Evolutionary conservation across 2,797 vertebrate genomes (phyloP).

Genomic region (Gallinago nigripennis): DNA sequence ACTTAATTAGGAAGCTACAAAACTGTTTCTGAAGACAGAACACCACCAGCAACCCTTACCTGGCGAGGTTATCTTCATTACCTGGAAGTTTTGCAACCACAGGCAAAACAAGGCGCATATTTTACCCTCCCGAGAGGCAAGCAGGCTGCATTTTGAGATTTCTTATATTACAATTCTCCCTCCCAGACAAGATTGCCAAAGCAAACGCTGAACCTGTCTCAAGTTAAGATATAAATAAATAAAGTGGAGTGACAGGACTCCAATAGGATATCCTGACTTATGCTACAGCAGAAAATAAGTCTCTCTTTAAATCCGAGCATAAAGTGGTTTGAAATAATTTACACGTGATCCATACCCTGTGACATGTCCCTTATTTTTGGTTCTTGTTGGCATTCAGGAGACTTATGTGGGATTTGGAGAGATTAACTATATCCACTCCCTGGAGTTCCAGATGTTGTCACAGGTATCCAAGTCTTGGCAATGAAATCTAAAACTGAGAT

Average conservation of each 20-base stretch:
- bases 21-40: slow-evolving; percentile 16
- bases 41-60: background rate
- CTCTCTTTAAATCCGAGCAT: slow-evolving; percentile 41
- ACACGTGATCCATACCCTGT: slow-evolving; percentile 12
- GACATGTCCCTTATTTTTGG: slow-evolving; percentile 23
- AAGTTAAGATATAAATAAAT: slow-evolving; percentile 67
- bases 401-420: background rate
- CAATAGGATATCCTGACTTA: slow-evolving; percentile 36
- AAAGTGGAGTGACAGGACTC: slow-evolving; percentile 48
- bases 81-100: slow-evolving; percentile 35
- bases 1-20: slow-evolving; percentile 38
- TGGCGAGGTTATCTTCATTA: slow-evolving; percentile 34
- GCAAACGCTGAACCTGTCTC: slow-evolving; percentile 34
- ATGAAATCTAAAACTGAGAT: background rate
- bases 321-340: slow-evolving; percentile 47
- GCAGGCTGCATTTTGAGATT: slow-evolving; percentile 4
- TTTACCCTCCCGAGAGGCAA: slow-evolving; percentile 16
- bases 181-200: slow-evolving; percentile 31
- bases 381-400: background rate
- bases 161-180: background rate
- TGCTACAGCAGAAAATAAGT: slow-evolving; percentile 66
- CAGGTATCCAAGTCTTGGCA: background rate
- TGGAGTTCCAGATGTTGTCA: background rate
- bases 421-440: background rate
- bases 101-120: slow-evolving; percentile 22